Evolutionary conservation across 2,797 vertebrate species (phyloP).

Genomic region (Podarcis siculus): DNA sequence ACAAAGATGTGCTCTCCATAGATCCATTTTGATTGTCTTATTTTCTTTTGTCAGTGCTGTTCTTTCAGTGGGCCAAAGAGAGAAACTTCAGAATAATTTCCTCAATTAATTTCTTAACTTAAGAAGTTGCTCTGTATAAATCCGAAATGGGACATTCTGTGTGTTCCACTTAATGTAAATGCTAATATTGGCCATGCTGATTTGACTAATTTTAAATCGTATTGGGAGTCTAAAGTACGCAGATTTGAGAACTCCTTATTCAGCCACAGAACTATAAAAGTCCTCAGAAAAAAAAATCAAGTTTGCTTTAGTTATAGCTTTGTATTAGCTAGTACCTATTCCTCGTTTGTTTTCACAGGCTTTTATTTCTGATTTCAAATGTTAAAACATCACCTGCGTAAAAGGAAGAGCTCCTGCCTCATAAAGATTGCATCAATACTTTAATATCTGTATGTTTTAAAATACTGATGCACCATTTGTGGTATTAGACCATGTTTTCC

Average conservation of each 20-base stretch:
- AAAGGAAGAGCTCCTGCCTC: neutral
- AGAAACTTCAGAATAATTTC: conserved; percentile 47
- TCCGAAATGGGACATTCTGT: neutral
- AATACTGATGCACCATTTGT: neutral
- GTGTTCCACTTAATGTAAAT: neutral
- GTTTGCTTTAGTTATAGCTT: conserved; percentile 6
- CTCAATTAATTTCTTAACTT: conserved; percentile 25
- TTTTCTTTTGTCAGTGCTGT: conserved; percentile 36
- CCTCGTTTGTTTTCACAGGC: neutral
- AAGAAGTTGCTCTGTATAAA: neutral
- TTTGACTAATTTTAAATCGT: neutral
- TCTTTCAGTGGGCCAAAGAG: conserved; percentile 54
- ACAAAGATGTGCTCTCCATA: conserved; percentile 47
- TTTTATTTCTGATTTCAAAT: neutral
- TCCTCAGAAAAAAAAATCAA: too few relatives aligned
- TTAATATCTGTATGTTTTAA: neutral
- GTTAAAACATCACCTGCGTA: neutral
- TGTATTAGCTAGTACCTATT: neutral
- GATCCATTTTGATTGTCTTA: conserved; percentile 44
- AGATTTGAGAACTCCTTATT: neutral
- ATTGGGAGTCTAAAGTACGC: neutral
- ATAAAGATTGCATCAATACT: neutral
- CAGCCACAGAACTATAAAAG: fast-evolving
- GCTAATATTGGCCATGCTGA: neutral
- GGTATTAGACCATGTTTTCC: neutral